Evolutionary conservation across 1,140 invertebrate genomes (phyloP).

Genomic region (Drosophila tsacasi): DNA sequence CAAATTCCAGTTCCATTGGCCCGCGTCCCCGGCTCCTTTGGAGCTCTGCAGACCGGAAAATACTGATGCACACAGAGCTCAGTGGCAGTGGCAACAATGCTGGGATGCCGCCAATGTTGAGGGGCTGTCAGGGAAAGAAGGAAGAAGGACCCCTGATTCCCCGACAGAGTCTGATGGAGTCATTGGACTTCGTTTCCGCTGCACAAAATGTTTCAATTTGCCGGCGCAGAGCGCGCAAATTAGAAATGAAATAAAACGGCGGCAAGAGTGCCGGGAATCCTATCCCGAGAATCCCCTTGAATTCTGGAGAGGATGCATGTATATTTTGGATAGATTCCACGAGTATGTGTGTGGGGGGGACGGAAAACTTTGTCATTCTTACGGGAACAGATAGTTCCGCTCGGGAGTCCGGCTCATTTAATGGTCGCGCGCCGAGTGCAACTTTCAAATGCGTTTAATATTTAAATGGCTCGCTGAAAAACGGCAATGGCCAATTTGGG

Average conservation of each 20-base stretch:
- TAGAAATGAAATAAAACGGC: slow-evolving; percentile 59
- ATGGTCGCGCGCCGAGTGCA: slow-evolving; percentile 35
- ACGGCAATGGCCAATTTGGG: slow-evolving; percentile 40
- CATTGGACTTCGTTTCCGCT: slow-evolving; percentile 51
- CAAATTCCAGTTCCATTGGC: slow-evolving; percentile 20
- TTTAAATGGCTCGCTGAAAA: slow-evolving; percentile 50
- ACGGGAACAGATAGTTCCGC: slow-evolving; percentile 26
- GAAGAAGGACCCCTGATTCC: not conserved
- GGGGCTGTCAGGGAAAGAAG: not conserved
- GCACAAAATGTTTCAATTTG: slow-evolving; percentile 64
- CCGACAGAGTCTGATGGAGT: slow-evolving; percentile 27
- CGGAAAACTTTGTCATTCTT: slow-evolving; percentile 38
- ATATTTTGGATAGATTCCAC: not conserved
- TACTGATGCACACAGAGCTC: slow-evolving; percentile 15
- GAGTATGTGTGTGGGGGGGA: not conserved
- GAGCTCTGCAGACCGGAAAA: slow-evolving; percentile 9
- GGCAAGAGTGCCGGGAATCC: slow-evolving; percentile 5
- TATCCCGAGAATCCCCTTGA: not conserved
- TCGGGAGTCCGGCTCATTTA: slow-evolving; percentile 38
- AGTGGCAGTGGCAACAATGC: slow-evolving; percentile 15
- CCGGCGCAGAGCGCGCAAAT: slow-evolving; percentile 42
- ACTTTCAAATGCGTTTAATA: slow-evolving; percentile 65
- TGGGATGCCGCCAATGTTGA: slow-evolving; percentile 3
- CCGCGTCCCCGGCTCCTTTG: slow-evolving; percentile 14
- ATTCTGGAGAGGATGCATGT: not conserved